These are phyloP conservation scores for Neosalanx taihuensis DNA, from an alignment of 2,797 vertebrate genomes.

Conservation along the genomic window DNA sequence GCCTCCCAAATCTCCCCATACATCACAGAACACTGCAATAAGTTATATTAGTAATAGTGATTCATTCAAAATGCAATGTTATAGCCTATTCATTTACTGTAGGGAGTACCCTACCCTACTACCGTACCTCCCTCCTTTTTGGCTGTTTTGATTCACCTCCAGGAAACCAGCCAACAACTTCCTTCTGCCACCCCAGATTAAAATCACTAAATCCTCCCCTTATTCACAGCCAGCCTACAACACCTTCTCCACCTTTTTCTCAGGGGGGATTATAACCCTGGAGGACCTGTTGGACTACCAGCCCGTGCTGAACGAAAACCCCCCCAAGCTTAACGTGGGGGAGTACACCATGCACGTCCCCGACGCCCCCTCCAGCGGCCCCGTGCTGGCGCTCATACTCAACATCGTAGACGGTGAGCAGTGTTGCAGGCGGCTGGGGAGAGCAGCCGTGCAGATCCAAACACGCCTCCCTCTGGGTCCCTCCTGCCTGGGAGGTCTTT, in stretches of 20 bases:
- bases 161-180: no score
- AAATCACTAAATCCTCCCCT: no score
- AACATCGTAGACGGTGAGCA: conserved; percentile 91
- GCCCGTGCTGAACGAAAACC: conserved; percentile 78
- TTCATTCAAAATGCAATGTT: background rate
- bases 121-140: no score
- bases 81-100: background rate
- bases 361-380: conserved; percentile 87
- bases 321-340: conserved; percentile 77
- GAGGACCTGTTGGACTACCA: conserved; percentile 84
- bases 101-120: no score
- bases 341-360: conserved; percentile 82
- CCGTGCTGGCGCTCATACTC: conserved; percentile 89
- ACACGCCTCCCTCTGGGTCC: conserved; percentile 54
- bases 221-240: no score
- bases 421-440: conserved; percentile 32
- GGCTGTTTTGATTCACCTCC: no score
- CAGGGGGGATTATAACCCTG: conserved; percentile 89
- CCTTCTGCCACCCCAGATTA: no score
- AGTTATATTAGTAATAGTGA: no score
- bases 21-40: no score
- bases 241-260: background rate
- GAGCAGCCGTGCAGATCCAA: conserved; percentile 51
- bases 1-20: no score
- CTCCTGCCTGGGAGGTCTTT: conserved; percentile 33